phyloP scores from a whole-genome alignment of 2,797 vertebrate genomes.

The Apodemus agrarius region DNA sequence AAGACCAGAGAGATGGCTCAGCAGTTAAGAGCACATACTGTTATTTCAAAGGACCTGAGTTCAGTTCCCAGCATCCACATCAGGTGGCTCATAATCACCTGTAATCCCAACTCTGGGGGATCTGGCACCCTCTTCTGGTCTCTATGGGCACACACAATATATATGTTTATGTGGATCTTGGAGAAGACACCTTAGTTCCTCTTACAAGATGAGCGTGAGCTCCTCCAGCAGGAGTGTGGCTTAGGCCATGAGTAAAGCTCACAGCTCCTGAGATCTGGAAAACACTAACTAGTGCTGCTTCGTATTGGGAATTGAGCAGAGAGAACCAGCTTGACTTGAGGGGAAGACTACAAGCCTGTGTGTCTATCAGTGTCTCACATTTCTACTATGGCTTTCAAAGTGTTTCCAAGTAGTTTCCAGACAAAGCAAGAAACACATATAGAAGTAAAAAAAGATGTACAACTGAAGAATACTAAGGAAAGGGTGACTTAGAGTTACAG shows the following conservation, averaged over 20 bases:
- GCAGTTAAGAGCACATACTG: background rate
- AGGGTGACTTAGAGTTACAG: background rate
- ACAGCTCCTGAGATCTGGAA: background rate
- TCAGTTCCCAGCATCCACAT: background rate
- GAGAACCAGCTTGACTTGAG: background rate
- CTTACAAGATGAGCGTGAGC: background rate
- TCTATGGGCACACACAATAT: background rate
- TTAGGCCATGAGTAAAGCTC: background rate
- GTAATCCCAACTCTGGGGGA: background rate
- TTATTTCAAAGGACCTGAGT: background rate
- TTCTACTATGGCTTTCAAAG: background rate
- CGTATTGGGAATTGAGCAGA: background rate
- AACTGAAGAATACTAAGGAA: background rate
- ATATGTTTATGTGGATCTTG: background rate
- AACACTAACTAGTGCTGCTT: background rate
- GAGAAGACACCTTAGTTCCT: background rate
- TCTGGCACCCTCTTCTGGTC: background rate
- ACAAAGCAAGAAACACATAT: background rate
- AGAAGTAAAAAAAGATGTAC: background rate
- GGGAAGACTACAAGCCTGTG: constrained; percentile 9
- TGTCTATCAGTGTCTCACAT: background rate
- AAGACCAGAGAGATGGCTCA: background rate
- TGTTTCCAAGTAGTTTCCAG: background rate
- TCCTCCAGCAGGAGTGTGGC: background rate
- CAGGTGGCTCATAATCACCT: background rate